A percentile compares a stretch with the other conserved stretches of the same genome.
Conservation (phyloP, 2,888 invertebrate genomes). For the Aleiodes leptofemur region DNA sequence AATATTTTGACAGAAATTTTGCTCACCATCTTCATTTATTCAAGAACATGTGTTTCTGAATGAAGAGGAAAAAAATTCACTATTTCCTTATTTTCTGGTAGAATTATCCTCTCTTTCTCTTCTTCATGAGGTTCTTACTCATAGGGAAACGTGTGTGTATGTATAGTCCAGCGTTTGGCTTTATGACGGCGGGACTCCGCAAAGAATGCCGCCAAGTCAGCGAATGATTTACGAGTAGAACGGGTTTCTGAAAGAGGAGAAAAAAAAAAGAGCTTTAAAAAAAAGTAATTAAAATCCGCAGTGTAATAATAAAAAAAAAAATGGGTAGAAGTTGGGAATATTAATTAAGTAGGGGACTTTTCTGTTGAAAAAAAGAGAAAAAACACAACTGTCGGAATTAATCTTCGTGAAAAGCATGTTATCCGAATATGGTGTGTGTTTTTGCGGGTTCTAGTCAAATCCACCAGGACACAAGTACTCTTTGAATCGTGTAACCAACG, state of each 20-base stretch:
- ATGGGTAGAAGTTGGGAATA: constrained; percentile 56
- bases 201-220: constrained; percentile 56
- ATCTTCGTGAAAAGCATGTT: constrained; percentile 61
- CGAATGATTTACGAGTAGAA: constrained; percentile 70
- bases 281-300: constrained; percentile 73
- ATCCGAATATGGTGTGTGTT: neutral
- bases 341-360: constrained; percentile 67
- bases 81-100: constrained; percentile 27
- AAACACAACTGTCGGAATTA: constrained; percentile 59
- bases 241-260: constrained; percentile 50
- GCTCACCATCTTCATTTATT: constrained; percentile 15
- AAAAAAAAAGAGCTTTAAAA: constrained; percentile 53
- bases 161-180: constrained; percentile 58
- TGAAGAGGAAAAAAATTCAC: neutral
- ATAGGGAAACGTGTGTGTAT: constrained; percentile 5
- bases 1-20: constrained; percentile 62
- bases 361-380: constrained; percentile 35
- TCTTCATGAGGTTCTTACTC: no score
- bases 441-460: constrained; percentile 3
- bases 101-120: constrained; percentile 4
- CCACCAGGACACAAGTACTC: neutral
- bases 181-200: constrained; percentile 68
- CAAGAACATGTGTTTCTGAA: constrained; percentile 44
- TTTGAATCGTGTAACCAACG: neutral
- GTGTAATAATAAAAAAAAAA: constrained; percentile 37